phyloP scores from a whole-genome alignment of 1,140 invertebrate species.

The Aleiodes sp. region DNA sequence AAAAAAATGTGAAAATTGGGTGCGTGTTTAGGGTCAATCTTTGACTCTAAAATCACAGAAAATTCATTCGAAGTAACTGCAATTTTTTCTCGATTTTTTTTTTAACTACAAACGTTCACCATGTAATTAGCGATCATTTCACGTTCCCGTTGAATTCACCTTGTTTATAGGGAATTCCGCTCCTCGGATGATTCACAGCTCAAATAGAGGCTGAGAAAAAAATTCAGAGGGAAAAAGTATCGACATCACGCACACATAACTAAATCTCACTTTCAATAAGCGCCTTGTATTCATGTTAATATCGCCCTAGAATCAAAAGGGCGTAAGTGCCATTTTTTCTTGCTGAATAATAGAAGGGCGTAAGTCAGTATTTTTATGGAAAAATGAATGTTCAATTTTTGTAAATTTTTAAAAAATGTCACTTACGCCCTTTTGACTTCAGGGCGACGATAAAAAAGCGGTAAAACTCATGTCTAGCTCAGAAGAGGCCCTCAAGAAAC shows the following conservation, averaged over 20 bases:
- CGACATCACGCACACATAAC: not conserved
- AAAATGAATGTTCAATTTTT: too few species aligned
- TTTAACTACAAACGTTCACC: not conserved
- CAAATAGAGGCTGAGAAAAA: not conserved
- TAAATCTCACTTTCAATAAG: too few species aligned
- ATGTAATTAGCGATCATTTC: not conserved
- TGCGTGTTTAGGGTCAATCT: not conserved
- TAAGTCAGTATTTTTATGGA: too few species aligned
- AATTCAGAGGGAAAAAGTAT: not conserved
- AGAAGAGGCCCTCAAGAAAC: constrained; percentile 4
- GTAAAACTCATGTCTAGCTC: not conserved
- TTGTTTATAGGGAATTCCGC: not conserved
- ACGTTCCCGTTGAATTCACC: not conserved
- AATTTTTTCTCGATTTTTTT: not conserved
- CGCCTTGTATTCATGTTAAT: not conserved
- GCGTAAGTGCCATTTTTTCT: too few species aligned
- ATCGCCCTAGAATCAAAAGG: too few species aligned
- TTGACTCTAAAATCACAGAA: not conserved
- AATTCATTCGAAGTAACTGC: not conserved
- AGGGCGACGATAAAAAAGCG: not conserved
- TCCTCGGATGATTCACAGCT: not conserved
- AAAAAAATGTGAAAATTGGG: not conserved
- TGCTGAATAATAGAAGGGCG: too few species aligned
- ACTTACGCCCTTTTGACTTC: too few species aligned
- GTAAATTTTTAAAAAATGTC: too few species aligned